Percentiles rank a stretch among this genome's conserved stretches.
These are phyloP conservation scores for Drosophila testacea DNA, from an alignment of 2,888 invertebrate genomes.

Conservation along the genomic window DNA sequence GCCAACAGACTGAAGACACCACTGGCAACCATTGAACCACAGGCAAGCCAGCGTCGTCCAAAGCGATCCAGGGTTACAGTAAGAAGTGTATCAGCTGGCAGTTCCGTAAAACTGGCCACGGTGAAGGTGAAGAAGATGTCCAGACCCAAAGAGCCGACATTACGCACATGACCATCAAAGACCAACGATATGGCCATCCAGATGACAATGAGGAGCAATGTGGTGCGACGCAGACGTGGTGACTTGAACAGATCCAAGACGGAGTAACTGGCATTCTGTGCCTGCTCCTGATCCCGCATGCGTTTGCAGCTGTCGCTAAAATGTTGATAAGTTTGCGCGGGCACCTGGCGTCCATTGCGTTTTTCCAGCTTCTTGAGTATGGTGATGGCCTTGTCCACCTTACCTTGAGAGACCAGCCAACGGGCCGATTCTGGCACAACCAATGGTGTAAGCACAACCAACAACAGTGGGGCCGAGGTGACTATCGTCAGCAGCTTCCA, in stretches of 20 bases:
- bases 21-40: slow-evolving; percentile 92
- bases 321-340: slow-evolving; percentile 90
- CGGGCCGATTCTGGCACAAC: slow-evolving; percentile 94
- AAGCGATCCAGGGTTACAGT: slow-evolving; percentile 90
- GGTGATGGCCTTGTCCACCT: slow-evolving; percentile 90
- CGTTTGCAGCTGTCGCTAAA: slow-evolving; percentile 89
- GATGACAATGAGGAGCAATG: slow-evolving; percentile 91
- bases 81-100: slow-evolving; percentile 93
- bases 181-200: slow-evolving; percentile 96
- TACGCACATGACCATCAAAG: slow-evolving; percentile 95
- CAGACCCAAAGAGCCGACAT: slow-evolving; percentile 92
- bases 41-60: slow-evolving; percentile 94
- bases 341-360: slow-evolving; percentile 91
- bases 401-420: slow-evolving; percentile 95
- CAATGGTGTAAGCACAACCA: slow-evolving; percentile 91
- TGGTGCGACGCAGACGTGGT: slow-evolving; percentile 91
- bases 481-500: slow-evolving; percentile 92
- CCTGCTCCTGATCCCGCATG: slow-evolving; percentile 89
- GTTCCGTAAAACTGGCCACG: slow-evolving; percentile 92
- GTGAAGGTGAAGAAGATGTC: slow-evolving; percentile 95
- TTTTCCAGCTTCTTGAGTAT: slow-evolving; percentile 93
- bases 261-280: slow-evolving; percentile 89
- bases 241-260: slow-evolving; percentile 93
- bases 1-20: slow-evolving; percentile 93
- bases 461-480: slow-evolving; percentile 91